Conservation (phyloP, 2,113 vertebrate species). For the Scopus umbretta region DNA sequence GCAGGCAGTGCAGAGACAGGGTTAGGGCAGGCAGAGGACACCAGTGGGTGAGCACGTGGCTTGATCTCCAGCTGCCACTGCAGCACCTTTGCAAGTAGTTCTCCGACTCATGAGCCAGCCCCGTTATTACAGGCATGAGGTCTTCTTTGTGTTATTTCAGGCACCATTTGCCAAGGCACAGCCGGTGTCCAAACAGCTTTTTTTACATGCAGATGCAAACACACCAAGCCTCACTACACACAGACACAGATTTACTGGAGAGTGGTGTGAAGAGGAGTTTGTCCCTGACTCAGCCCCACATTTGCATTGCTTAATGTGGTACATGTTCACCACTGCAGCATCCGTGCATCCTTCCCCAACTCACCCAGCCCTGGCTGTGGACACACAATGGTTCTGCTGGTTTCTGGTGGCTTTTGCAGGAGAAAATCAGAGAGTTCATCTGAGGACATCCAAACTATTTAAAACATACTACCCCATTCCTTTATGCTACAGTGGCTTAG, state of each 20-base stretch:
- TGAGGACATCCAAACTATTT: background rate
- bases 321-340: background rate
- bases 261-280: background rate
- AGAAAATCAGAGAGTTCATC: background rate
- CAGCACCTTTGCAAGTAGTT: background rate
- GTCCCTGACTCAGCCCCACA: background rate
- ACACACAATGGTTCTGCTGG: background rate
- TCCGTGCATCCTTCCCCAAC: rapidly evolving
- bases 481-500: background rate
- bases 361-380: background rate
- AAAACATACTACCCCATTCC: background rate
- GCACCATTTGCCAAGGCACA: background rate
- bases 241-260: background rate
- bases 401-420: background rate
- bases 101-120: background rate
- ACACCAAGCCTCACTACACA: background rate
- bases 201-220: background rate
- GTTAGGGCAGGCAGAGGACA: background rate
- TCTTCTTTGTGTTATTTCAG: background rate
- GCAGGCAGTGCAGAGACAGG: background rate
- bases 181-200: background rate
- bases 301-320: background rate
- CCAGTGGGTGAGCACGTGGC: background rate
- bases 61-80: background rate
- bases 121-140: background rate